Evolutionary conservation across 2,113 vertebrate species (phyloP).

Genomic region (Ameiurus melas): DNA sequence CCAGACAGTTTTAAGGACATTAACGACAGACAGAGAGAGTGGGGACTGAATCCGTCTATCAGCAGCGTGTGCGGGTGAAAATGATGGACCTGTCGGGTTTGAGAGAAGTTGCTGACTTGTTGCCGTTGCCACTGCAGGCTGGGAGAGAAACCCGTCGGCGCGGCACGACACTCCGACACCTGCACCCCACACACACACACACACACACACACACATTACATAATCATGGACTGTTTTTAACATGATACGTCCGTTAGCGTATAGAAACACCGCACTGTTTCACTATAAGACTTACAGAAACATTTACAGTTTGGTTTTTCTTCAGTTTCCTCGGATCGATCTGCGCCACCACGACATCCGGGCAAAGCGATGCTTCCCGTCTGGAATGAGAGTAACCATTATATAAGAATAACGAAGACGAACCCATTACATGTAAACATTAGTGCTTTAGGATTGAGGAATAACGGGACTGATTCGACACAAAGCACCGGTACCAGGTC

Average conservation of each 20-base stretch:
- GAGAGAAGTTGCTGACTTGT: slow-evolving; percentile 88
- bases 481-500: not conserved
- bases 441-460: not conserved
- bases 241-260: not conserved
- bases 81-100: slow-evolving; percentile 76
- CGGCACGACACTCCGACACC: slow-evolving; percentile 86
- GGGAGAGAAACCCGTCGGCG: slow-evolving; percentile 88
- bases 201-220: slow-evolving; percentile 32
- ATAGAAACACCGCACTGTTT: not conserved
- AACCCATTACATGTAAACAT: not conserved
- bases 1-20: not conserved
- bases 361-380: slow-evolving; percentile 89
- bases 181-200: slow-evolving; percentile 58
- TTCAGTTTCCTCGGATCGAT: slow-evolving; percentile 94
- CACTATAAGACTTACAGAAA: slow-evolving; percentile 78
- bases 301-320: slow-evolving; percentile 85
- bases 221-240: not conserved
- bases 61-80: not conserved
- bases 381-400: slow-evolving; percentile 66
- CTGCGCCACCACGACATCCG: slow-evolving; percentile 93
- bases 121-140: slow-evolving; percentile 89
- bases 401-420: no score
- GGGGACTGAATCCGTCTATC: not conserved
- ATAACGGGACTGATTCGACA: not conserved
- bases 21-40: not conserved